Base-by-base conservation (phyloP, 2,888 invertebrate genomes). In the Dryomyza anilis region DNA sequence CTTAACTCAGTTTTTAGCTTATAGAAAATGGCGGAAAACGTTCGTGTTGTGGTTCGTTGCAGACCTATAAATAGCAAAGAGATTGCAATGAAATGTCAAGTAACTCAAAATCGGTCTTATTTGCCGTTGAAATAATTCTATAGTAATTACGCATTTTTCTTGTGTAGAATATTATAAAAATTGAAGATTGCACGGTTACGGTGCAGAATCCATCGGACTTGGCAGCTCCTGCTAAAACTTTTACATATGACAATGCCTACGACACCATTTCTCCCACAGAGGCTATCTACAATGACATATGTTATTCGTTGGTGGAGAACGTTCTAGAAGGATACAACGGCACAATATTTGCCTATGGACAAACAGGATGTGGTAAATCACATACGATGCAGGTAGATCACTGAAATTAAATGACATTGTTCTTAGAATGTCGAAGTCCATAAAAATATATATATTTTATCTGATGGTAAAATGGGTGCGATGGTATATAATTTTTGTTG, bases 321-420 rank as follows among this genome's bases (percentile, higher is more conserved):
- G 93, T 94, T 1, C 86, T 95, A 63, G 95, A 95, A 77, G 95
- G 95, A 1, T 95, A 95, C 85, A 96, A 95, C 84, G 93, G 93
- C 19, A 95, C 95, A 0, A 93, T 96, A 60, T 95, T 96, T 82
- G 95, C 95, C 0, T 96, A 96, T 78, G 95, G 95, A 0, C 95
- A 95, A 84, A 95, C 95, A 0, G 95, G 95, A 0, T 94, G 94
- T 79, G 95, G 95, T 0, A 96, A 95, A 81, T 93, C 94, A 1
- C 93, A 91, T 79, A 92, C 94, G 12, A 96, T 96, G 95, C 93
- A 94, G 79, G 95, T 93, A 60, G 6, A 50, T 12, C 25, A 14
- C 12, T 25, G 2, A 1, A 2, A 45, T 45, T 16, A 46, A 46
- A n/a, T n/a, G n/a, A n/a, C n/a, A n/a, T n/a, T n/a, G n/a, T n/a